Conservation (phyloP, 1,140 invertebrate species). For the Cydia strobilella region DNA sequence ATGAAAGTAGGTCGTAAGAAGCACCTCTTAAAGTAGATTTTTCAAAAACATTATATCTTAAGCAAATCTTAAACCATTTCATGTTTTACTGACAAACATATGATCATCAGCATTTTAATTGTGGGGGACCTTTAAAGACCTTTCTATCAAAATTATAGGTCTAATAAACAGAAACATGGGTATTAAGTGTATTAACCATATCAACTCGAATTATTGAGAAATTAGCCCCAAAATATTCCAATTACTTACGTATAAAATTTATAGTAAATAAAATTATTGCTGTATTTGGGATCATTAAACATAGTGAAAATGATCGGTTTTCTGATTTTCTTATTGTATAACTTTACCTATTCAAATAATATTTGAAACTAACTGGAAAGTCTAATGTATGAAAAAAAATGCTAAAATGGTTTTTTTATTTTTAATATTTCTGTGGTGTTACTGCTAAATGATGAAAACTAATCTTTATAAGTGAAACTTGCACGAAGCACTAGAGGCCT, state of each 20-base stretch:
- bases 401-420: too few species aligned
- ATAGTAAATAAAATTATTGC: neutral
- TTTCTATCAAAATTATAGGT: neutral
- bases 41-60: too few species aligned
- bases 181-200: neutral
- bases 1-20: neutral
- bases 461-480: neutral
- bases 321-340: neutral
- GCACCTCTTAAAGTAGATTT: too few species aligned
- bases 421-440: too few species aligned
- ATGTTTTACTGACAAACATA: too few species aligned
- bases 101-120: too few species aligned
- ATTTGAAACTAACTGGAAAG: neutral
- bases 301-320: too few species aligned
- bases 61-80: too few species aligned
- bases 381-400: neutral
- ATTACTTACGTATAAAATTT: neutral
- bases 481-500: slow-evolving; percentile 11
- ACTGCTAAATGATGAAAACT: too few species aligned
- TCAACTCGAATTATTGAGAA: neutral
- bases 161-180: neutral
- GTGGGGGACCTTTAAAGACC: too few species aligned
- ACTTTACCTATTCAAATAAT: neutral
- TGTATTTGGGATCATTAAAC: neutral
- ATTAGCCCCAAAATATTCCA: slow-evolving; percentile 20